A percentile compares a stretch with the other conserved stretches of the same genome.
These are phyloP conservation scores for Drosophila seguyi DNA, from an alignment of 1,140 invertebrate species.

Conservation along the genomic window DNA sequence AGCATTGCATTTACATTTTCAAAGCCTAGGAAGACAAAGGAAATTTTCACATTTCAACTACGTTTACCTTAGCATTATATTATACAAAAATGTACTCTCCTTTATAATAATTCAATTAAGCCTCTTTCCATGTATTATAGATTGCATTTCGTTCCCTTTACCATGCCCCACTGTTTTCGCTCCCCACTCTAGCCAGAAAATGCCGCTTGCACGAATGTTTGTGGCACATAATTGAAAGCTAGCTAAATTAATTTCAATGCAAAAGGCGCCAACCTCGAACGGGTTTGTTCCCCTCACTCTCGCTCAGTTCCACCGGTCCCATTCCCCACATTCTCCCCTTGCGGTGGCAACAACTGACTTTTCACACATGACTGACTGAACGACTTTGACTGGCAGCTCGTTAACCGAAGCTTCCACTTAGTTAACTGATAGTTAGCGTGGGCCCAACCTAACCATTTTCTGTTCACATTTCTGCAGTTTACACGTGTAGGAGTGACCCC, in stretches of 20 bases:
- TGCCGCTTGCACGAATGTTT: constrained; percentile 71
- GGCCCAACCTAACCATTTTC: constrained; percentile 26
- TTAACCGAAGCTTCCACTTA: constrained; percentile 77
- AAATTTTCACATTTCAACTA: no score
- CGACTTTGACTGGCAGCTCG: constrained; percentile 65
- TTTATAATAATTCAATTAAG: no score
- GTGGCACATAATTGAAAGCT: constrained; percentile 84
- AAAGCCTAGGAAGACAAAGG: no score
- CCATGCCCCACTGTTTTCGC: not conserved
- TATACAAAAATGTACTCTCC: no score
- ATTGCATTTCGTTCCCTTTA: not conserved
- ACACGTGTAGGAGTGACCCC: constrained; percentile 41
- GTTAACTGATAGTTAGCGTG: constrained; percentile 62
- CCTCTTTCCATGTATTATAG: no score
- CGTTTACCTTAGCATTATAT: not conserved
- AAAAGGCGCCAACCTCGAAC: constrained; percentile 69
- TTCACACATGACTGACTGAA: constrained; percentile 70
- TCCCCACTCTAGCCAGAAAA: constrained; percentile 36
- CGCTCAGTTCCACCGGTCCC: not conserved
- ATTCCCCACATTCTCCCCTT: not conserved
- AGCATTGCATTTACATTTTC: no score
- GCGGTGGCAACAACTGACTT: constrained; percentile 64
- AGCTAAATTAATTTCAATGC: constrained; percentile 83
- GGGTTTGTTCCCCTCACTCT: constrained; percentile 15
- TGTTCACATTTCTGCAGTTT: constrained; percentile 35